These are phyloP conservation scores for Ferdinandea cuprea DNA, from an alignment of 2,888 invertebrate species.

Conservation along the genomic window DNA sequence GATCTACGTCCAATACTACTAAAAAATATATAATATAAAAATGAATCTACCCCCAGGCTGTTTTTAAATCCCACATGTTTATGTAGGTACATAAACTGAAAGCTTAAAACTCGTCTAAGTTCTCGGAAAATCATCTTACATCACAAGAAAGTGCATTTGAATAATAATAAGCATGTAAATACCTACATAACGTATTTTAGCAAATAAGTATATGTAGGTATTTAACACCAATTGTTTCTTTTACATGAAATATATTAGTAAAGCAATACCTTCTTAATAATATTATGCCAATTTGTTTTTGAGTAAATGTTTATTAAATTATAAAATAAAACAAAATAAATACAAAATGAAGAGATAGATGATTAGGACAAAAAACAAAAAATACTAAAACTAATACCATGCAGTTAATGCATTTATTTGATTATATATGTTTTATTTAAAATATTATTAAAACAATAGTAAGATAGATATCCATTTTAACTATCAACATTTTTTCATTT, in stretches of 20 bases:
- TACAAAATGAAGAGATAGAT: slow-evolving; percentile 11
- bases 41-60: no score
- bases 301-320: slow-evolving; percentile 1
- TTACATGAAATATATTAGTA: not conserved
- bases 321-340: not conserved
- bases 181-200: not conserved
- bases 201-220: not conserved
- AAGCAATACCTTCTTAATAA: slow-evolving; percentile 52
- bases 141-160: no score
- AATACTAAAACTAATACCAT: slow-evolving; percentile 31
- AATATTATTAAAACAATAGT: slow-evolving; percentile 72
- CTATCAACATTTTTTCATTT: not conserved
- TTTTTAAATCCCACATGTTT: no score
- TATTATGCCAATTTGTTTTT: slow-evolving; percentile 50
- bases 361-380: slow-evolving; percentile 1
- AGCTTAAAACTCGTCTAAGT: no score
- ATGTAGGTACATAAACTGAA: no score
- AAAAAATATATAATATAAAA: no score
- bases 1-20: no score
- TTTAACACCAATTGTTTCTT: not conserved
- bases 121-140: no score
- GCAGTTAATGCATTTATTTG: slow-evolving; percentile 41
- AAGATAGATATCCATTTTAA: not conserved
- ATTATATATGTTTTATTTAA: slow-evolving; percentile 75
- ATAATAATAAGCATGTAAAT: no score